Conservation (phyloP, 2,888 invertebrate genomes). For the Philereme transversata region DNA sequence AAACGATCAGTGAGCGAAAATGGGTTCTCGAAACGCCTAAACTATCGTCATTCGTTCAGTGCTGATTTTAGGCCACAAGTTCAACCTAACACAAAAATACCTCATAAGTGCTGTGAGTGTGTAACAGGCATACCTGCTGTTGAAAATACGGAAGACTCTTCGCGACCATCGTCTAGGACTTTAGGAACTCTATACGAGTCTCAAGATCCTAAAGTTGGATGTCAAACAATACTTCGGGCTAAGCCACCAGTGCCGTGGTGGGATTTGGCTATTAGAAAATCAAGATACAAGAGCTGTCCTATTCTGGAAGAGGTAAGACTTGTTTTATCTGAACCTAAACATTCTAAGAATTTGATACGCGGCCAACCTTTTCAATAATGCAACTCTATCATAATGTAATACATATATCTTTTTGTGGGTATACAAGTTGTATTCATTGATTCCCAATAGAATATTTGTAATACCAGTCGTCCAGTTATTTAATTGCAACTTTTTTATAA, state of each 20-base stretch:
- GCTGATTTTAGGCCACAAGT: conserved; percentile 69
- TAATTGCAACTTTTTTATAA: too few species aligned
- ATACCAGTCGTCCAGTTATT: neutral
- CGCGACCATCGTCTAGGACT: conserved; percentile 69
- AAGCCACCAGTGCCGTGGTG: conserved; percentile 93
- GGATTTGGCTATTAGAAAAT: conserved; percentile 92
- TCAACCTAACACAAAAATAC: conserved; percentile 52
- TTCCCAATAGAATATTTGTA: neutral
- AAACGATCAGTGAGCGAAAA: conserved; percentile 79
- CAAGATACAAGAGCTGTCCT: conserved; percentile 92
- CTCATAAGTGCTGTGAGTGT: conserved; percentile 81
- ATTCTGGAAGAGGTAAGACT: conserved; percentile 86
- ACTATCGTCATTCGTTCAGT: conserved; percentile 79
- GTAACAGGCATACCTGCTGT: conserved; percentile 75
- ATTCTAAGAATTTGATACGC: conserved; percentile 3
- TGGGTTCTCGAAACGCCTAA: conserved; percentile 75
- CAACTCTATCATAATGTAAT: conserved; percentile 5
- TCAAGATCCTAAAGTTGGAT: conserved; percentile 87
- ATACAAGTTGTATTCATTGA: neutral
- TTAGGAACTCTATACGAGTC: conserved; percentile 79
- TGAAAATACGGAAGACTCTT: conserved; percentile 56
- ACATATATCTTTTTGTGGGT: conserved; percentile 2
- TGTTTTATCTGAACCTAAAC: conserved; percentile 20
- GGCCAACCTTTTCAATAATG: conserved; percentile 24
- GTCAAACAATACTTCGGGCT: conserved; percentile 86